These are phyloP conservation scores for Sebastes ruberrimus DNA, from an alignment of 2,797 vertebrate genomes.

Conservation along the genomic window DNA sequence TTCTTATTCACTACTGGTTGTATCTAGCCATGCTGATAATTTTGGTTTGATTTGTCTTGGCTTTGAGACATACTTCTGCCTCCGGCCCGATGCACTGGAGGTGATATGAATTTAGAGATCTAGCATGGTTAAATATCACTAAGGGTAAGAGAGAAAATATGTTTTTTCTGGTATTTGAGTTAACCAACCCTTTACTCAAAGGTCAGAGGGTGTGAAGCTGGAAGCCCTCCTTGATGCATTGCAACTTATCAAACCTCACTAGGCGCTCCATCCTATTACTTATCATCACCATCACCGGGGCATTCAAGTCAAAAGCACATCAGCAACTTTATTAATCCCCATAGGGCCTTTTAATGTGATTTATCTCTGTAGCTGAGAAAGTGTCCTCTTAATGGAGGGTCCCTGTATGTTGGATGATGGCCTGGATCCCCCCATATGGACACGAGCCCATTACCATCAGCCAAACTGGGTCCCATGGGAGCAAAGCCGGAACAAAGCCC, in stretches of 20 bases:
- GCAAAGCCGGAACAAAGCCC: conserved; percentile 65
- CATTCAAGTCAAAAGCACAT: conserved; percentile 6
- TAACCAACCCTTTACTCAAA: neutral
- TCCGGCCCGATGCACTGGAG: neutral
- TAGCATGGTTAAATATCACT: neutral
- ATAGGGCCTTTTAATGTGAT: conserved; percentile 27
- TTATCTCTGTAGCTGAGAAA: conserved; percentile 27
- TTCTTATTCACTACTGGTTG: no score
- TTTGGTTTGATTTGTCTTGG: neutral
- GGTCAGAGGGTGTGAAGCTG: neutral
- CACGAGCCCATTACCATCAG: conserved; percentile 60
- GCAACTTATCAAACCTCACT: neutral
- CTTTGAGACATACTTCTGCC: neutral
- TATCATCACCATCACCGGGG: neutral
- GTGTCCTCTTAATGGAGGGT: conserved; percentile 44
- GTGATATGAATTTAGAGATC: neutral
- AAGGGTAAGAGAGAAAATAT: no score
- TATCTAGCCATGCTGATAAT: no score
- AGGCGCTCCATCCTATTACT: neutral
- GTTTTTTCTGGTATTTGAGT: neutral
- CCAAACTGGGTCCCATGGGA: conserved; percentile 66
- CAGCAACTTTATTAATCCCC: conserved; percentile 17
- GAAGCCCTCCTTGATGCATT: neutral
- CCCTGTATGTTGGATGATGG: conserved; percentile 59
- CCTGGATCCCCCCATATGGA: conserved; percentile 62